Percentiles rank a stretch among this genome's conserved stretches.
phyloP scores from a whole-genome alignment of 2,113 vertebrate species.

The Spizaetus ornatus region DNA sequence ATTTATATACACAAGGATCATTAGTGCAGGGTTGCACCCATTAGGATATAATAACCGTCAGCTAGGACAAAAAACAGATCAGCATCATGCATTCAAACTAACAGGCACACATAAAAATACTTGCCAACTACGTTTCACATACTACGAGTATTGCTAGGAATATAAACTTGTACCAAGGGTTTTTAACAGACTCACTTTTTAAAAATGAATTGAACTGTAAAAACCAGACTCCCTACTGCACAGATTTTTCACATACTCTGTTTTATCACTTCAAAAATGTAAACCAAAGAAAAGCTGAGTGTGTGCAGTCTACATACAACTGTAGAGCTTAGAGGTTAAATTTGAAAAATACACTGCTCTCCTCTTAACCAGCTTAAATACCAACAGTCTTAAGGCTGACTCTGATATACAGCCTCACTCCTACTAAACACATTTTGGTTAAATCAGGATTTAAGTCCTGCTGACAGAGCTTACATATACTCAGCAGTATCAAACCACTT shows the following conservation, averaged over 20 bases:
- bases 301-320: neutral
- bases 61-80: slow-evolving; percentile 93
- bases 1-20: slow-evolving; percentile 93
- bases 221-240: neutral
- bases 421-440: neutral
- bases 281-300: neutral
- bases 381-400: neutral
- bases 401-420: neutral
- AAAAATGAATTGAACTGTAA: neutral
- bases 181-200: neutral
- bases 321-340: neutral
- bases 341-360: neutral
- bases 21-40: slow-evolving; percentile 92
- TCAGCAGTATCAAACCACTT: neutral
- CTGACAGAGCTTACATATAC: neutral
- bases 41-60: slow-evolving; percentile 96
- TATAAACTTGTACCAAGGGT: slow-evolving; percentile 38
- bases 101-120: slow-evolving; percentile 84
- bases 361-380: neutral
- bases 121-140: slow-evolving; percentile 66
- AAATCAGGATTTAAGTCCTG: slow-evolving; percentile 15
- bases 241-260: neutral
- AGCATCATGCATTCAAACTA: slow-evolving; percentile 82
- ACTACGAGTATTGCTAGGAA: slow-evolving; percentile 26
- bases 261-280: neutral